These are phyloP conservation scores for Yponomeuta plumbellus DNA, from an alignment of 2,888 invertebrate species.

Conservation along the genomic window DNA sequence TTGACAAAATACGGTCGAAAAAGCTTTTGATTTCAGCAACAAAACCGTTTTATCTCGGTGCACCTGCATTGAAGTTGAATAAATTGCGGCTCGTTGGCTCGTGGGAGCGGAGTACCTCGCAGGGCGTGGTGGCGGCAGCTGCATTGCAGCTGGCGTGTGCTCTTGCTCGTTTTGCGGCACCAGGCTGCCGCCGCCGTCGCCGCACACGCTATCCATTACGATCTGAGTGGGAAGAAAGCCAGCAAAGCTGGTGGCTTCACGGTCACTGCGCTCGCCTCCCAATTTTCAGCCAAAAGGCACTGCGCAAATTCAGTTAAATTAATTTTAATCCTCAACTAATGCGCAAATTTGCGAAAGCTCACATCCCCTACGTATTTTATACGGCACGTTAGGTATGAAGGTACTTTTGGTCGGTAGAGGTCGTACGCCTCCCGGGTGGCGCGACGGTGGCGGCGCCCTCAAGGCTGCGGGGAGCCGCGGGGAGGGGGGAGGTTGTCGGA, in stretches of 20 bases:
- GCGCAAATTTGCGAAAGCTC: neutral
- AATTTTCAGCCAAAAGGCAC: neutral
- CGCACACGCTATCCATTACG: slow-evolving; percentile 16
- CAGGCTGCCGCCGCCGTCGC: slow-evolving; percentile 4
- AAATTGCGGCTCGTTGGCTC: slow-evolving; percentile 6
- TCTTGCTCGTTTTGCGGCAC: slow-evolving; percentile 61
- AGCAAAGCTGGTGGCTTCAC: slow-evolving; percentile 16
- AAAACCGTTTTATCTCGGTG: neutral
- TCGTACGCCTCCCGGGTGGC: slow-evolving; percentile 43
- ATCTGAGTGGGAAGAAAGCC: slow-evolving; percentile 20
- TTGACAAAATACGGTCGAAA: neutral
- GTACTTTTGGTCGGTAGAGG: slow-evolving; percentile 34
- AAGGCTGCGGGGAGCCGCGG: slow-evolving; percentile 12
- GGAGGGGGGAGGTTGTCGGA: neutral
- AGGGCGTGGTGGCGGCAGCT: slow-evolving; percentile 48
- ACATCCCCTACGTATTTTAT: neutral
- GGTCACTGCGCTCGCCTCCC: slow-evolving; percentile 14
- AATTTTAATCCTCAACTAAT: neutral
- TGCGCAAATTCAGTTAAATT: neutral
- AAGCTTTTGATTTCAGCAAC: neutral
- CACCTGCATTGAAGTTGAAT: slow-evolving; percentile 9
- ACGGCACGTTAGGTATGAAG: neutral
- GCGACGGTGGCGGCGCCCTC: neutral
- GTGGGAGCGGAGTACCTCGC: slow-evolving; percentile 13
- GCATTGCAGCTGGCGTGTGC: slow-evolving; percentile 64